Evolutionary conservation across 2,888 invertebrate species (phyloP), one percentile per base, ranked within the genome.

Genomic region (Pocota personata): DNA sequence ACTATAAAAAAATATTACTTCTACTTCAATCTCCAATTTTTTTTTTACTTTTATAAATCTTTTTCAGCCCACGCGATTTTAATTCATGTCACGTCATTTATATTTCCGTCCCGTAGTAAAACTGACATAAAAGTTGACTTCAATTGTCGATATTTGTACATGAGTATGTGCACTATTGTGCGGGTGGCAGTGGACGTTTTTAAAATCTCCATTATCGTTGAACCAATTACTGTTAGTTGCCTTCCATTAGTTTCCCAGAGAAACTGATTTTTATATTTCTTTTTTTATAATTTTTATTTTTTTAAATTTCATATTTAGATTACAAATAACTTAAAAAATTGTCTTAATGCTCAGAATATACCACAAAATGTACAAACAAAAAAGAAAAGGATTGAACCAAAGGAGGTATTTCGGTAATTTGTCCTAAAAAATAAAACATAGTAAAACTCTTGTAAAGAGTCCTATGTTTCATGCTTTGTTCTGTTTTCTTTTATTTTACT

Each of bases 291-390:
- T 72, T 60, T 40, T 79, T 69, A 12, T 50, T 57, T 71, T 40
- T 57, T 48, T 14, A 48, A 64, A 57, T 78, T 64, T 48, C 48
- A 57, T 52, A 55, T 66, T 50, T 66, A 58, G 80, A 66, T 75
- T 84, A 80, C 79, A 84, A 84, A 84, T 84, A 84, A 84, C 80
- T 84, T 84, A 84, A 79, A 66, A 79, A 83, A 73, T 60, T 84
- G 83, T 71, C 79, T 84, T 83, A 55, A 69, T 75, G 69, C 58
- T 80, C 69, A 69, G 32, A 71, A 60, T 77, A 40, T 71, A 55
- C 55, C 80, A 79, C 62, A 58, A 79, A 73, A 79, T 79, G 67
- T 73, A 79, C 69, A 67, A 84, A 64, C 52, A 67, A 57, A 52
- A 46, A 72, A 57, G 16, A 30, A 48, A 35, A 48, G 21, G 37